These are phyloP conservation scores for Ephialtes manifestator DNA, from an alignment of 2,888 invertebrate genomes.

Conservation along the genomic window DNA sequence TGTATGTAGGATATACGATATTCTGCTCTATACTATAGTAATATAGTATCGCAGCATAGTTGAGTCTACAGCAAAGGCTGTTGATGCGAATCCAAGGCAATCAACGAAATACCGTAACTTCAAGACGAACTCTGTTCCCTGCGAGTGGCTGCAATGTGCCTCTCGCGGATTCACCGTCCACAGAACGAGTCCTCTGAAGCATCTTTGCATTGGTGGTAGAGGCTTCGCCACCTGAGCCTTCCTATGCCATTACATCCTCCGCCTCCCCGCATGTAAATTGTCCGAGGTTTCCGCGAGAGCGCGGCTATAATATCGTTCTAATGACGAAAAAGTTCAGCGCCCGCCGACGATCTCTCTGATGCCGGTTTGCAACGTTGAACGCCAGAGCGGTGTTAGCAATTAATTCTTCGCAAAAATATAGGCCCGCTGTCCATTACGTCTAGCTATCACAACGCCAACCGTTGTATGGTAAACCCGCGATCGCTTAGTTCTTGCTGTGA, in stretches of 20 bases:
- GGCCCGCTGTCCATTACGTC: conserved; percentile 59
- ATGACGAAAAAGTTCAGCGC: conserved; percentile 79
- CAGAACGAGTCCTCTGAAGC: conserved; percentile 59
- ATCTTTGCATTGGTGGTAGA: conserved; percentile 63
- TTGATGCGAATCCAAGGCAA: conserved; percentile 76
- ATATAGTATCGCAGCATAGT: conserved; percentile 37
- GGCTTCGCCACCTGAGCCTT: conserved; percentile 70
- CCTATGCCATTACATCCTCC: conserved; percentile 68
- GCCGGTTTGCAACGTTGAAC: conserved; percentile 22
- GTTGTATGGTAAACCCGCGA: conserved; percentile 19
- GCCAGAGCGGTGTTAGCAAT: conserved; percentile 76
- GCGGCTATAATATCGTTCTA: conserved; percentile 83
- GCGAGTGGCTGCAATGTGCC: conserved; percentile 28
- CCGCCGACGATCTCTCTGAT: conserved; percentile 31
- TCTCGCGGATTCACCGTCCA: conserved; percentile 11
- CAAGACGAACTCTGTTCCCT: conserved; percentile 63
- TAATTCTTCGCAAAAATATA: conserved; percentile 81
- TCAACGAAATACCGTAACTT: conserved; percentile 81
- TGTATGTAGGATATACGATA: conserved; percentile 31
- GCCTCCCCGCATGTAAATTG: conserved; percentile 80
- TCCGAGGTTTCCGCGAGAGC: conserved; percentile 77
- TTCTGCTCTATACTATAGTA: conserved; percentile 31
- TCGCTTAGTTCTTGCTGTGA: conserved; percentile 7
- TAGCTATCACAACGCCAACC: conserved; percentile 33
- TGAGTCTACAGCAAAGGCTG: conserved; percentile 56